Evolutionary conservation across 2,888 invertebrate genomes (phyloP).

Genomic region (Dicycla oo): DNA sequence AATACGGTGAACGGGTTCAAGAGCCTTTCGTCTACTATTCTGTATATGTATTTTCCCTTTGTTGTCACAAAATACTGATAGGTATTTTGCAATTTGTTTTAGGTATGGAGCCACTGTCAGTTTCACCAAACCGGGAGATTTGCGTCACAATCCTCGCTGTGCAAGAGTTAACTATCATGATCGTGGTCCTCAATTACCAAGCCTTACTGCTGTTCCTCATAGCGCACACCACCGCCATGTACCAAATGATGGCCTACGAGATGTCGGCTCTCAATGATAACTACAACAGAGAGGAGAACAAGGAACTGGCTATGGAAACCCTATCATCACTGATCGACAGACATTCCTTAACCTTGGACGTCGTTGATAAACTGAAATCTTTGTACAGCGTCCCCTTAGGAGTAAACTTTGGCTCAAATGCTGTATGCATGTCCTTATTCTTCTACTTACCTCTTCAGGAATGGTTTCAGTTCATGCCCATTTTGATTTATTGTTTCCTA

Average conservation of each 20-base stretch:
- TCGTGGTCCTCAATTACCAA: constrained; percentile 79
- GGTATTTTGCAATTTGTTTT: constrained; percentile 10
- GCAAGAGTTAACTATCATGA: constrained; percentile 75
- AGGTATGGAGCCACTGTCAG: constrained; percentile 79
- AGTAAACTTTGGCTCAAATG: constrained; percentile 81
- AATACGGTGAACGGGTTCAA: not conserved
- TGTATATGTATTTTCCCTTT: not conserved
- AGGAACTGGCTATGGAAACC: constrained; percentile 67
- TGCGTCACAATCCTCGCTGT: constrained; percentile 72
- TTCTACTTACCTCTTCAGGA: constrained; percentile 78
- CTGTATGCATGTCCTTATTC: constrained; percentile 79
- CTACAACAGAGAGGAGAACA: constrained; percentile 59
- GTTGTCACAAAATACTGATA: not conserved
- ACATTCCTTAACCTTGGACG: constrained; percentile 73
- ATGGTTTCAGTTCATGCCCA: constrained; percentile 77
- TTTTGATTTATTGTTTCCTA: constrained; percentile 78
- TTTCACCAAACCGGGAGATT: constrained; percentile 76
- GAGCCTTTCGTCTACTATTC: not conserved
- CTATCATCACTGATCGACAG: constrained; percentile 73
- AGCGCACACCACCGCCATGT: constrained; percentile 81
- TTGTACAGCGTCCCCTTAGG: constrained; percentile 82
- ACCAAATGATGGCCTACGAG: constrained; percentile 77
- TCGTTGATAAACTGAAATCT: constrained; percentile 72
- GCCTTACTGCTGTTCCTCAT: constrained; percentile 78
- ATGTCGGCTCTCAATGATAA: constrained; percentile 70